Conservation (phyloP, 2,888 invertebrate genomes). For the Dasysyrphus tricinctus region DNA sequence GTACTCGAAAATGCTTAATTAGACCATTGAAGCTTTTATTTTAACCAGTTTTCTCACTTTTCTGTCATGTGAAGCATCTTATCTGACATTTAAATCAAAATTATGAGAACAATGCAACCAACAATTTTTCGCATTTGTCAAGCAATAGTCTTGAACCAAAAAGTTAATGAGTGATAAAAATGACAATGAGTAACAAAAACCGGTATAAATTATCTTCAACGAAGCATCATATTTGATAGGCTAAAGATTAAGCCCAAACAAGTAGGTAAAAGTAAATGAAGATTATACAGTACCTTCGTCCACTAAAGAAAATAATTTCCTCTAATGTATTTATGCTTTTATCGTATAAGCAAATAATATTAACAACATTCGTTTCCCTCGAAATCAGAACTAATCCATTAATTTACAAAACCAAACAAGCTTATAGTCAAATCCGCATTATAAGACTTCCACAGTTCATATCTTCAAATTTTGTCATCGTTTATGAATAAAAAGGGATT, state of each 20-base stretch:
- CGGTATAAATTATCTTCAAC: not conserved
- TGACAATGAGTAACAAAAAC: not conserved
- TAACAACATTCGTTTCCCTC: not conserved
- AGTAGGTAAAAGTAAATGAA: not conserved
- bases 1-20: too few species aligned
- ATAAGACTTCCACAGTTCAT: not conserved
- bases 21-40: too few species aligned
- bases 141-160: too few species aligned
- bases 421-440: conserved; percentile 31
- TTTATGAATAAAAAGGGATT: conserved; percentile 37
- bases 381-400: conserved; percentile 17
- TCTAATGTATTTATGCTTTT: not conserved
- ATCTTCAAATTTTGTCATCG: conserved; percentile 27
- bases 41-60: too few species aligned
- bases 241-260: not conserved
- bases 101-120: too few species aligned
- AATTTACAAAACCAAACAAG: conserved; percentile 26
- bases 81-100: too few species aligned
- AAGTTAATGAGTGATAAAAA: too few species aligned
- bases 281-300: not conserved
- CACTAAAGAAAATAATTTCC: not conserved
- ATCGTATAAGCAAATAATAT: not conserved
- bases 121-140: too few species aligned
- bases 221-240: not conserved
- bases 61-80: too few species aligned